Evolutionary conservation across 1,140 invertebrate species (phyloP).

Genomic region (Sarcophaga peregrina): DNA sequence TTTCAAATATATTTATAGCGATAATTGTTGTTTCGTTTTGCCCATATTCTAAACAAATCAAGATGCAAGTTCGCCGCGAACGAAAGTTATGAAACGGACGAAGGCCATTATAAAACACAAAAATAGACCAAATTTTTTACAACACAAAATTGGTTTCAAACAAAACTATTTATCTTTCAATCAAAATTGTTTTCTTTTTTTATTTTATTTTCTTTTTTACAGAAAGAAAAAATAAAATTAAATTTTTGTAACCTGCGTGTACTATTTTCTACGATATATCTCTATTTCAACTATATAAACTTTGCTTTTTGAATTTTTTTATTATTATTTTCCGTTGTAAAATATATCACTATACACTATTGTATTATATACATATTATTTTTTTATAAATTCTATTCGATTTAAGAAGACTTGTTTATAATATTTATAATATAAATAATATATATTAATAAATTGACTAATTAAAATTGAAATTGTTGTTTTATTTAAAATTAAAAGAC

Average conservation of each 20-base stretch:
- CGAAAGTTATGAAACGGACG: not conserved
- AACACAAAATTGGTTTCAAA: constrained; percentile 20
- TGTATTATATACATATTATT: too few relatives aligned
- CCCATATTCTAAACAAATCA: not conserved
- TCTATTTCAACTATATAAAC: not conserved
- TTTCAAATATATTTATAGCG: not conserved
- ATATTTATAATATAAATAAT: constrained; percentile 5
- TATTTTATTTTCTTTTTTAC: constrained; percentile 18
- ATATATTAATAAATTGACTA: not conserved
- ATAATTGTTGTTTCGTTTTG: not conserved
- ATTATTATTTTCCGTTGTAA: too few relatives aligned
- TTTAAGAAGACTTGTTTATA: constrained; percentile 31
- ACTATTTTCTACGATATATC: constrained; percentile 6
- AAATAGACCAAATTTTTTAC: constrained; percentile 9
- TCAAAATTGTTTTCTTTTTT: too few relatives aligned
- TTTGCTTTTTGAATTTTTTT: too few relatives aligned
- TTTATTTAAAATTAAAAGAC: not conserved
- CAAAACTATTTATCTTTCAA: not conserved
- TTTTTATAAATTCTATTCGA: not conserved
- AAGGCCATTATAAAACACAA: not conserved
- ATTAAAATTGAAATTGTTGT: constrained; percentile 32
- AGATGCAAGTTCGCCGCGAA: not conserved
- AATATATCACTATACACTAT: constrained; percentile 26
- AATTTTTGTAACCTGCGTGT: not conserved
- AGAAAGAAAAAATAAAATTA: not conserved